Base-by-base conservation (phyloP, 1,140 invertebrate genomes). In the Telenomus remus region DNA sequence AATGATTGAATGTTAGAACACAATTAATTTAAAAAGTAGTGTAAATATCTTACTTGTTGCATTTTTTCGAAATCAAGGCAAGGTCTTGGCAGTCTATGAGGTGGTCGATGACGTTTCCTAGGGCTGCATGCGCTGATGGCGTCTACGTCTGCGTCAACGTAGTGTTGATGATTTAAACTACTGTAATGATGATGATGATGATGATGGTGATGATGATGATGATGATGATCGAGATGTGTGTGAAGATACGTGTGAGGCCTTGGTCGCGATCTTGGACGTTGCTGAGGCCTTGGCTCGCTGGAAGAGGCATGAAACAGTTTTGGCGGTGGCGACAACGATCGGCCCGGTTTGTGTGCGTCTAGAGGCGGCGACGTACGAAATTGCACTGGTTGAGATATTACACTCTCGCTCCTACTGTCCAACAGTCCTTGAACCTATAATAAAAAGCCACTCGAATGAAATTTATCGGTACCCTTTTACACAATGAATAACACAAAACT, bases 51-150 rank as follows among this genome's bases (percentile, higher is more conserved):
- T 89, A 95, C 94, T 92, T 95, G 93, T 89, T 97, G 96, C 96
- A 97, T 97, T 91, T 97, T 97, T 89, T 97, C 96, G 87, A 97
- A 97, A 90, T 97, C 95, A 82, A 97, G 91, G 88, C 94, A 96
- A 73, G 96, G 96, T 84, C 96, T 91, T 81, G 94, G 94, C 69
- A 92, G 90, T 76, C 90, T 86, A 80, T 91, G 90, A 63, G 90
- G 91, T 81, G 89, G 91, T 82, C 89, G 91, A 86, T 85, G 90
- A 85, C 86, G 89, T 89, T 87, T 91, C 88, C 82, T 89, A 80
- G 81, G 92, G 91, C 84, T 92, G 87, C 86, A 93, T 90, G 77
- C 91, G 87, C 74, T 87, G 79, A 77, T 82, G 82, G 71, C 82
- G 75, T 83, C 84, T 63, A 81, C 48, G 60, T 83, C 82, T 16